Percentiles rank a stretch among this genome's conserved stretches.
Evolutionary conservation across 2,113 vertebrate genomes (phyloP).

Genomic region (Phrynosoma blainvillii): DNA sequence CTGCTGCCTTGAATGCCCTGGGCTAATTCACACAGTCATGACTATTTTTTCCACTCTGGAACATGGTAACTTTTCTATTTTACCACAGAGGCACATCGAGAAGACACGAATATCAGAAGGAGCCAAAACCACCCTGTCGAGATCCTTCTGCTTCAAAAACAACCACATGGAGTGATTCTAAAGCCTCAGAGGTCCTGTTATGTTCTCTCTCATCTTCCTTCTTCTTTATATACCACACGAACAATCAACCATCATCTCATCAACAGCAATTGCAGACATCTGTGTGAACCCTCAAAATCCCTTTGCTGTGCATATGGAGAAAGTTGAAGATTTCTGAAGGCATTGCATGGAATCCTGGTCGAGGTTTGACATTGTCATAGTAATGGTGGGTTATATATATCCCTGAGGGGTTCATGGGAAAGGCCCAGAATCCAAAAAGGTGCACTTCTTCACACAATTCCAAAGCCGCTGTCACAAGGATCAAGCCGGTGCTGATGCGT

Average conservation of each 20-base stretch:
- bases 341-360: conserved; percentile 97
- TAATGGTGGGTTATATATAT: conserved; percentile 97
- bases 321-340: conserved; percentile 97
- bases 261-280: conserved; percentile 89
- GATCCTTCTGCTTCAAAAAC: neutral
- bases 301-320: conserved; percentile 95
- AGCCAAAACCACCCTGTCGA: neutral
- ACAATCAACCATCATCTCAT: conserved; percentile 17
- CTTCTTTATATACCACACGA: no score
- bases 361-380: conserved; percentile 98
- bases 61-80: neutral
- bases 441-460: conserved; percentile 97
- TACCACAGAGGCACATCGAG: neutral
- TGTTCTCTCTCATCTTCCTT: neutral
- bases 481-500: conserved; percentile 93
- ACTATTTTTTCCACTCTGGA: no score
- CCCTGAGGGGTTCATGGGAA: conserved; percentile 95
- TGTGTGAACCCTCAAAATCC: conserved; percentile 92
- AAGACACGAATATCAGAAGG: neutral
- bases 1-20: neutral
- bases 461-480: conserved; percentile 93
- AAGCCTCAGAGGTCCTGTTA: neutral
- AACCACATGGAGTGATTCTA: neutral
- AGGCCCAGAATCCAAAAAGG: conserved; percentile 98
- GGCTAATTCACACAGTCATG: neutral